Conservation (phyloP, 1,140 invertebrate species). For the Metaphire vulgaris region DNA sequence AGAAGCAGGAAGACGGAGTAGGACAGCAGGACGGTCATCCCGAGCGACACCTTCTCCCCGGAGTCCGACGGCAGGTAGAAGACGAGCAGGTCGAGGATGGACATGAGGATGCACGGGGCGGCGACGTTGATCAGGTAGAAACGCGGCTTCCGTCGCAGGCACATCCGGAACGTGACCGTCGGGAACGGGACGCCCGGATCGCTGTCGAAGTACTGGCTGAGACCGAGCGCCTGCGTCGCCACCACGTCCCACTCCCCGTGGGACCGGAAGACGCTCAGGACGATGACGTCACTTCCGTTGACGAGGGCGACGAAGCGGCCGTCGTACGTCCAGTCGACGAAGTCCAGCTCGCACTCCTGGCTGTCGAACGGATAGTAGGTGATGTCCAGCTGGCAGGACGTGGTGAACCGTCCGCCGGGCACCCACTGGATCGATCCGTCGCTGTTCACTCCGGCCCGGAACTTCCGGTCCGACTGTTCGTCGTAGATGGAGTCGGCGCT, state of each 20-base stretch:
- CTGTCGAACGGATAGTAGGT: constrained; percentile 37
- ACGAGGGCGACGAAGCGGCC: constrained; percentile 25
- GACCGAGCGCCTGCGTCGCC: constrained; percentile 8
- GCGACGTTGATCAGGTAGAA: constrained; percentile 89
- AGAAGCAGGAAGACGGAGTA: constrained; percentile 46
- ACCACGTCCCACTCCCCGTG: constrained; percentile 44
- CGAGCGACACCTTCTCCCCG: constrained; percentile 65
- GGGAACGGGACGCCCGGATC: constrained; percentile 35
- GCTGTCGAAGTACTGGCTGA: constrained; percentile 29
- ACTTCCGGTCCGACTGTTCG: constrained; percentile 39
- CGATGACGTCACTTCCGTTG: constrained; percentile 8
- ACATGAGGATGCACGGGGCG: constrained; percentile 75
- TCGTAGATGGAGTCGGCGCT: constrained; percentile 40
- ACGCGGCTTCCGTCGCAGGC: constrained; percentile 64
- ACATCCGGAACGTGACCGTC: constrained; percentile 37
- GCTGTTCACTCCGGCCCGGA: constrained; percentile 37
- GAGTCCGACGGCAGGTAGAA: constrained; percentile 88
- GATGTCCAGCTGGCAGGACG: constrained; percentile 32
- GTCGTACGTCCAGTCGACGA: constrained; percentile 53
- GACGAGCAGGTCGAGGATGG: constrained; percentile 72
- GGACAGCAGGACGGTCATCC: constrained; percentile 44
- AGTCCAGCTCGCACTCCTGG: constrained; percentile 43
- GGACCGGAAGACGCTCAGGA: constrained; percentile 34
- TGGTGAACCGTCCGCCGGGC: constrained; percentile 41
- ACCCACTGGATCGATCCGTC: constrained; percentile 41